Evolutionary conservation across 1,140 invertebrate species (phyloP).

Genomic region (Leptopilina boulardi): DNA sequence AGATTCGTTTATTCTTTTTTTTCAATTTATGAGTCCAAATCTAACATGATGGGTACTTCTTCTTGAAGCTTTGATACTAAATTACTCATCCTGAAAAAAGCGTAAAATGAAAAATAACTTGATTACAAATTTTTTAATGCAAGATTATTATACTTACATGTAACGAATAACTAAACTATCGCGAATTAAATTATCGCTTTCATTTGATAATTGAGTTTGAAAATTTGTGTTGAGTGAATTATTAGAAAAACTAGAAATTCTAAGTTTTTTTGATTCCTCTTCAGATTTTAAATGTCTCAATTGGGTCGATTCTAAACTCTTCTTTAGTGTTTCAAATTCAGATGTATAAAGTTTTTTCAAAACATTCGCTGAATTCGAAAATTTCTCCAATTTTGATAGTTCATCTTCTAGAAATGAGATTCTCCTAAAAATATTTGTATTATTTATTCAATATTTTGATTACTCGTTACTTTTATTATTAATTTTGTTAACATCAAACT

Average conservation of each 20-base stretch:
- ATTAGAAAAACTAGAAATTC: neutral
- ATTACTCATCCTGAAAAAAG: slow-evolving; percentile 52
- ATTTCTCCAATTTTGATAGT: slow-evolving; percentile 49
- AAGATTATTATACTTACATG: slow-evolving; percentile 54
- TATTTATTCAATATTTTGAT: neutral
- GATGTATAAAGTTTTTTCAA: slow-evolving; percentile 46
- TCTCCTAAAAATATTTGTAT: slow-evolving; percentile 44
- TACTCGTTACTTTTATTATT: neutral
- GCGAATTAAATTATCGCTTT: slow-evolving; percentile 56
- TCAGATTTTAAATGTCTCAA: neutral
- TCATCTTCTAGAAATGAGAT: slow-evolving; percentile 43
- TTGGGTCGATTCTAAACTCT: neutral
- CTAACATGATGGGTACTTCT: neutral
- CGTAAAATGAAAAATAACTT: slow-evolving; percentile 26
- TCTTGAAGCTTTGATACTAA: slow-evolving; percentile 32
- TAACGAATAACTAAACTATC: slow-evolving; percentile 62
- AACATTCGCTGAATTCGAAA: slow-evolving; percentile 49
- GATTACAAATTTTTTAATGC: neutral
- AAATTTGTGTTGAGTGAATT: slow-evolving; percentile 1
- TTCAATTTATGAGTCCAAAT: neutral
- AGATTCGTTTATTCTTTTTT: neutral
- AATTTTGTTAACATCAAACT: slow-evolving; percentile 14
- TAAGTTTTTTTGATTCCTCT: neutral
- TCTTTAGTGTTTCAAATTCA: slow-evolving; percentile 43
- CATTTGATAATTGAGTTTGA: slow-evolving; percentile 15